Percentiles rank a stretch among this genome's conserved stretches.
phyloP scores from a whole-genome alignment of 2,888 invertebrate genomes.

The Criorhina ranunculi region DNA sequence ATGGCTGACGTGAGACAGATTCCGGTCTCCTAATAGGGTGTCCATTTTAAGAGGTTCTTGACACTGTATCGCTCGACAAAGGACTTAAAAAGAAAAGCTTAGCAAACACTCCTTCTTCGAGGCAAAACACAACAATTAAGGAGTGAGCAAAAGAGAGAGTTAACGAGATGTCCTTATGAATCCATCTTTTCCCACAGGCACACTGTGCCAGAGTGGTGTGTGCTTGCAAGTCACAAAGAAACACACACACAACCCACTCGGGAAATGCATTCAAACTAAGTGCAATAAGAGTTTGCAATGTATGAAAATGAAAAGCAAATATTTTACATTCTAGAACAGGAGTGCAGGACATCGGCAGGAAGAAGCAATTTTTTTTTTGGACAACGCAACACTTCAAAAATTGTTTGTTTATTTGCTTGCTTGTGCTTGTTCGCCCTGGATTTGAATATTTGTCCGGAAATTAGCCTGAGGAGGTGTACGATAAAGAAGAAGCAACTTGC shows the following conservation, averaged over 20 bases:
- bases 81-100: slow-evolving; percentile 72
- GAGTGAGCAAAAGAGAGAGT: slow-evolving; percentile 57
- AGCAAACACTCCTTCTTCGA: slow-evolving; percentile 73
- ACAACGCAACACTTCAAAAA: slow-evolving; percentile 75
- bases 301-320: slow-evolving; percentile 77
- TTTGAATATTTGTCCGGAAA: slow-evolving; percentile 75
- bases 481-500: slow-evolving; percentile 26
- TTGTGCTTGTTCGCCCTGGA: slow-evolving; percentile 60
- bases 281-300: slow-evolving; percentile 74
- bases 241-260: slow-evolving; percentile 20
- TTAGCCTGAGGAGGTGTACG: slow-evolving; percentile 42
- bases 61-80: slow-evolving; percentile 76
- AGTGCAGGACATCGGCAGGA: slow-evolving; percentile 65
- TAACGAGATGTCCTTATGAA: slow-evolving; percentile 68
- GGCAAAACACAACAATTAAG: slow-evolving; percentile 20
- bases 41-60: slow-evolving; percentile 78
- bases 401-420: slow-evolving; percentile 64
- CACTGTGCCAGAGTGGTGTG: not conserved
- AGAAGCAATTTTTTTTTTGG: slow-evolving; percentile 76
- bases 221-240: slow-evolving; percentile 39
- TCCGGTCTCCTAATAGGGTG: slow-evolving; percentile 77
- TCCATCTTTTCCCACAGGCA: slow-evolving; percentile 37
- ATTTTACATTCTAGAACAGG: slow-evolving; percentile 47
- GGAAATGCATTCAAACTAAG: slow-evolving; percentile 65
- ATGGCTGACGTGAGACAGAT: slow-evolving; percentile 68